A percentile compares a stretch with the other conserved stretches of the same genome.
Evolutionary conservation across 2,113 vertebrate genomes (phyloP).

Genomic region (Lepus europaeus): DNA sequence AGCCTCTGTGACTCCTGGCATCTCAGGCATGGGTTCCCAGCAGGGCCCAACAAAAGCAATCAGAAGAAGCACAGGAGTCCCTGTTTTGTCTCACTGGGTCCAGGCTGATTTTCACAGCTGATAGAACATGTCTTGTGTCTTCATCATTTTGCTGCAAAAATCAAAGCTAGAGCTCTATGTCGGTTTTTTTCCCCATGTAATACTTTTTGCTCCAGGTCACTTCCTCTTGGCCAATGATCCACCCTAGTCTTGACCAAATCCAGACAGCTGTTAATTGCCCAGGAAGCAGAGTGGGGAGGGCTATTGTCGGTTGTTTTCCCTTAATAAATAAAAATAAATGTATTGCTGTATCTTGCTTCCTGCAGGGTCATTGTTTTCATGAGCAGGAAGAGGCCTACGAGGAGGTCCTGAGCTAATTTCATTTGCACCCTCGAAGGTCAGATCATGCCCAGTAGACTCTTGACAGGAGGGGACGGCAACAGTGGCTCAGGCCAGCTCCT

Average conservation of each 20-base stretch:
- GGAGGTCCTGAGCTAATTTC: constrained; percentile 66
- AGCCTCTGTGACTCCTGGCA: neutral
- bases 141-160: neutral
- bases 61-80: neutral
- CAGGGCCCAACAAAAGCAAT: neutral
- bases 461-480: neutral
- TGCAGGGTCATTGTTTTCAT: constrained; percentile 74
- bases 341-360: constrained; percentile 75
- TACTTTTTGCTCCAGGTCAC: constrained; percentile 46
- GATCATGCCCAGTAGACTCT: neutral
- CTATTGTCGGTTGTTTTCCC: constrained; percentile 62
- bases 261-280: constrained; percentile 68
- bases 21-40: neutral
- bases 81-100: neutral
- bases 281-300: constrained; percentile 66
- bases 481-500: neutral
- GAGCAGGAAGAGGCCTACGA: constrained; percentile 67
- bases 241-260: constrained; percentile 35
- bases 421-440: constrained; percentile 55
- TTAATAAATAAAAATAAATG: constrained; percentile 80
- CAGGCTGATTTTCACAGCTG: neutral
- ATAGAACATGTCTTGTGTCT: neutral
- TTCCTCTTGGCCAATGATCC: constrained; percentile 66
- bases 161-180: neutral
- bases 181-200: constrained; percentile 33